Evolutionary conservation across 2,797 vertebrate genomes (phyloP).

Genomic region (Paguma larvata): DNA sequence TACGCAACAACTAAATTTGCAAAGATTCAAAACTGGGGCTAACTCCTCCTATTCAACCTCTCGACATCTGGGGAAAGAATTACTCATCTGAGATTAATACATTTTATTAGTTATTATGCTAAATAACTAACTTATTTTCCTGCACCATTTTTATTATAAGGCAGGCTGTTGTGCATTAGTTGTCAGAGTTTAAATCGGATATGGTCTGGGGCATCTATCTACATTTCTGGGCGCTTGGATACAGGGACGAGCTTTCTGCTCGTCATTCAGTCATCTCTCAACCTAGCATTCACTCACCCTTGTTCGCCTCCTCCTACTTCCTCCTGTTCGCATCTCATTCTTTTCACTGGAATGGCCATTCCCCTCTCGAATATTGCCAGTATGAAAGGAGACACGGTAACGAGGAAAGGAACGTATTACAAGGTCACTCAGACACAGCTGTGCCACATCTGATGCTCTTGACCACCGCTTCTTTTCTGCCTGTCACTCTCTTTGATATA

Average conservation of each 20-base stretch:
- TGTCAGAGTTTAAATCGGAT: background rate
- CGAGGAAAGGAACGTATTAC: background rate
- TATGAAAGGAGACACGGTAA: background rate
- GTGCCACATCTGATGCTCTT: background rate
- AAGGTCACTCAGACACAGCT: background rate
- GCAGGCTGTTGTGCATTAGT: background rate
- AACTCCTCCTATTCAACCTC: background rate
- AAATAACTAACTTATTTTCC: background rate
- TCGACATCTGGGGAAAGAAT: background rate
- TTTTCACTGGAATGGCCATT: background rate
- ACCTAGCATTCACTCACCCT: background rate
- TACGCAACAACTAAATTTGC: background rate
- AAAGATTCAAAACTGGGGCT: background rate
- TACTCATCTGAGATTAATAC: background rate
- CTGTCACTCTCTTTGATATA: background rate
- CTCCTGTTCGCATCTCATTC: background rate
- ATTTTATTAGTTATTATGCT: background rate
- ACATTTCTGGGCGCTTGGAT: accelerated
- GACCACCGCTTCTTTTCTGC: background rate
- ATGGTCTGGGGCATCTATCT: background rate
- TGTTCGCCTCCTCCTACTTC: background rate
- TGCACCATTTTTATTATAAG: background rate
- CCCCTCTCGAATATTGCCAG: background rate
- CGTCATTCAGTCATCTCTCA: background rate
- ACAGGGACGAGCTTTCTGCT: background rate